phyloP scores from a whole-genome alignment of 1,140 invertebrate genomes.

The Hirudo medicinalis region DNA sequence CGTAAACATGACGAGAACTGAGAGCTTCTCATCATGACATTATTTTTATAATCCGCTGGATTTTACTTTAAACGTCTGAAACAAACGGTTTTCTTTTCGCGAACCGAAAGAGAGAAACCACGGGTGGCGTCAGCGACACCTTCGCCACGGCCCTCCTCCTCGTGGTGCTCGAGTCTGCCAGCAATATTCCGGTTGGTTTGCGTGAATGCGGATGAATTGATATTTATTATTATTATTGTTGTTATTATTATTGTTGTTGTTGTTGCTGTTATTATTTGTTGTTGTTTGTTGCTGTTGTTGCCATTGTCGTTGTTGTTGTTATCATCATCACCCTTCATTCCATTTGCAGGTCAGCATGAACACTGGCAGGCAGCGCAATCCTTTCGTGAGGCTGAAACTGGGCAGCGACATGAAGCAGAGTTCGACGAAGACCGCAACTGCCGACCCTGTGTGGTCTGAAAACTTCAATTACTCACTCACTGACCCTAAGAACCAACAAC shows the following conservation, averaged over 20 bases:
- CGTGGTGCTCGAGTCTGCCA: neutral
- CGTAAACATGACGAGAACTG: too few relatives aligned
- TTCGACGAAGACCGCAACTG: slow-evolving; percentile 35
- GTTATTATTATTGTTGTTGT: neutral
- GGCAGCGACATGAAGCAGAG: slow-evolving; percentile 31
- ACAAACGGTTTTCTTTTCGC: neutral
- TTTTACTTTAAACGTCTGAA: neutral
- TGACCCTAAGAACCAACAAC: slow-evolving; percentile 70
- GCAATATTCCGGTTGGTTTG: slow-evolving; percentile 6
- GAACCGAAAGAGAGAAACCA: neutral
- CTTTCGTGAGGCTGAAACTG: slow-evolving; percentile 34
- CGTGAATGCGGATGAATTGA: neutral
- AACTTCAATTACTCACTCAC: slow-evolving; percentile 80
- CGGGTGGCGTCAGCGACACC: neutral
- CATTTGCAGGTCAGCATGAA: neutral
- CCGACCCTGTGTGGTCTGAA: slow-evolving; percentile 49
- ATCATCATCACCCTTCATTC: neutral
- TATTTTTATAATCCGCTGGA: too few relatives aligned
- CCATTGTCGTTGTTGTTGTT: neutral
- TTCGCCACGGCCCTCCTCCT: neutral
- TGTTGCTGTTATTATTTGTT: too few relatives aligned
- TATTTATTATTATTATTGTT: neutral
- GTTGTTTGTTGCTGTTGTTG: neutral
- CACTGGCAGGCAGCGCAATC: slow-evolving; percentile 25
- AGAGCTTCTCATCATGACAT: too few relatives aligned